Evolutionary conservation across 2,113 vertebrate genomes (phyloP), one percentile per base, ranked within the genome.

Genomic region (Otolemur garnettii): DNA sequence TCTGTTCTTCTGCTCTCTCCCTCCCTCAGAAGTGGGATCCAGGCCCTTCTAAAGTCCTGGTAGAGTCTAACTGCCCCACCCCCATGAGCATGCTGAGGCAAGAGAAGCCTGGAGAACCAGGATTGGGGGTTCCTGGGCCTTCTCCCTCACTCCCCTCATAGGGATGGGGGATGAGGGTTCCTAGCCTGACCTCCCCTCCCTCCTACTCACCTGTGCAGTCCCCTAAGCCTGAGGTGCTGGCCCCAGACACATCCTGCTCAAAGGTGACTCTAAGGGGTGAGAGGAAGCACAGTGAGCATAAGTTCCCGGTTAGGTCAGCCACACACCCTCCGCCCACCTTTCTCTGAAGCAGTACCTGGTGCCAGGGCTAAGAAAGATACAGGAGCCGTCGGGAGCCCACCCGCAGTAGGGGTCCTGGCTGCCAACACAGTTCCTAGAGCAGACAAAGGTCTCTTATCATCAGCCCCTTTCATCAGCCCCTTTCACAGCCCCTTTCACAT

Each of bases 331-430:
- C 0, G 7, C 6, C 24, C 28, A 1, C 9, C 1, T 4, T 0
- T 12, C n/a, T 13, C 4, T 18, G 2, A 24, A 1, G 45, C 1
- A 0, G 92, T 98, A 99, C 99, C 99, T 99, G 98, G 99, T 99
- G 45, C 98, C 99, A 0, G 99, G 99, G 87, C 99, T 98, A 90
- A 99, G 99, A 98, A 99, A 99, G 64, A 99, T 17, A 28, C 99
- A 99, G 97, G 99, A 99, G 90, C 99, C 99, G 38, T 99, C 99
- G 0, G 98, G 96, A 0, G 99, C 99, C 99, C 99, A 99, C 66
- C 99, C 99, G 0, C 99, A 99, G 98, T 99, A 99, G 0, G 99
- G 99, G 87, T 99, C 99, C 94, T 99, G 99, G 90, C 99, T 99
- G 92, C 99, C 99, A 0, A 99, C 98, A 86, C 99, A 99, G 98